Evolutionary conservation across 2,797 vertebrate genomes (phyloP).

Genomic region (Pempheris klunzingeri): DNA sequence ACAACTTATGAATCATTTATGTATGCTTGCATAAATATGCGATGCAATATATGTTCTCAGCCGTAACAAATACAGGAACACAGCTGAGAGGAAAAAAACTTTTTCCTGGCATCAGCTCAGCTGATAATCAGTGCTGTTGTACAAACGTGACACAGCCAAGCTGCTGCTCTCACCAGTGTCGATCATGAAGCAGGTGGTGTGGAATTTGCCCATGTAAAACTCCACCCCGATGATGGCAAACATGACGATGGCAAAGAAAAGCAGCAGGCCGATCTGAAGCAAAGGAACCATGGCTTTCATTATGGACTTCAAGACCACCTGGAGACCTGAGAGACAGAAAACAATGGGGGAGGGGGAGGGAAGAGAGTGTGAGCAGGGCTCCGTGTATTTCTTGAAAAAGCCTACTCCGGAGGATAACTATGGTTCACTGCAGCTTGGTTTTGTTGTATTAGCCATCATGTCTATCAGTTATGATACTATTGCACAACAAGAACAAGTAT

Average conservation of each 20-base stretch:
- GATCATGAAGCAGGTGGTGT: conserved; percentile 91
- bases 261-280: conserved; percentile 95
- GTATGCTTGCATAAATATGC: conserved; percentile 25
- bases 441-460: background rate
- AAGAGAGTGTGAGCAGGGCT: background rate
- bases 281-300: conserved; percentile 99
- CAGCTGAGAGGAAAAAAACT: conserved; percentile 14
- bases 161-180: conserved; percentile 87
- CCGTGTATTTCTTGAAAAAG: background rate
- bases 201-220: conserved; percentile 99
- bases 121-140: conserved; percentile 17
- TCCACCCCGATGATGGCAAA: conserved; percentile 98
- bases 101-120: background rate
- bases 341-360: background rate
- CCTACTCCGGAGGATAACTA: background rate
- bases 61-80: background rate
- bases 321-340: conserved; percentile 86
- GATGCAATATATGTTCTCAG: conserved; percentile 21
- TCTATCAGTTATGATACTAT: background rate
- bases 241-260: conserved; percentile 99
- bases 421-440: background rate
- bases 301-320: conserved; percentile 98
- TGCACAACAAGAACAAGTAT: background rate
- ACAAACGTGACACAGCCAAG: conserved; percentile 19
- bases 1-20: conserved; percentile 55